Evolutionary conservation across 2,797 vertebrate species (phyloP).

Genomic region (Cuculus canorus): DNA sequence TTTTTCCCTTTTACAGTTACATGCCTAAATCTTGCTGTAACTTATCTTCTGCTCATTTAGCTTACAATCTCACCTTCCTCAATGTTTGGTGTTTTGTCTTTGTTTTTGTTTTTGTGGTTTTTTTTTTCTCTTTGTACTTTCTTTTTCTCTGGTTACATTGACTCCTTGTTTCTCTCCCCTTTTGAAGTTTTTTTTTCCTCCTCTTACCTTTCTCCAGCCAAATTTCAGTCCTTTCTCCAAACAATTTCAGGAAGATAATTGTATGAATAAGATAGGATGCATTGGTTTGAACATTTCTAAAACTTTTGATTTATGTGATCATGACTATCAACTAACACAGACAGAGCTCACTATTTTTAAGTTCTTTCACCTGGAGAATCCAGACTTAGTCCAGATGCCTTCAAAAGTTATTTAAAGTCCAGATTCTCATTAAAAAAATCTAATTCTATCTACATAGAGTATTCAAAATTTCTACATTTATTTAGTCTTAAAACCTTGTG

Average conservation of each 20-base stretch:
- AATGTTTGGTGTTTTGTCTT: not conserved
- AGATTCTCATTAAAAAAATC: not conserved
- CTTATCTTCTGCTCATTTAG: not conserved
- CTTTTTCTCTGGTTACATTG: not conserved
- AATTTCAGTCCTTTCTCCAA: too few relatives aligned
- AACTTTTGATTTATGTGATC: not conserved
- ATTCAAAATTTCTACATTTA: not conserved
- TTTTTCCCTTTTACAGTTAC: not conserved
- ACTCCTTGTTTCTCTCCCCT: rapidly evolving
- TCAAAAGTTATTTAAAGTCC: not conserved
- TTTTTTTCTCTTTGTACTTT: not conserved
- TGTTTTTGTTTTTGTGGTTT: rapidly evolving
- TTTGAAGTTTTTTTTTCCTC: rapidly evolving
- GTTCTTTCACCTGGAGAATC: not conserved
- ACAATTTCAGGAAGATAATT: not conserved
- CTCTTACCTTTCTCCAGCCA: rapidly evolving
- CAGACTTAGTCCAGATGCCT: not conserved
- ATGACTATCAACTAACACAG: not conserved
- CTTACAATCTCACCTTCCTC: not conserved
- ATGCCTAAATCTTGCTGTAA: not conserved
- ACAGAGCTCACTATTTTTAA: not conserved
- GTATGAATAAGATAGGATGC: not conserved
- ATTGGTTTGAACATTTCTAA: not conserved
- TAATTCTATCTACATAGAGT: not conserved
- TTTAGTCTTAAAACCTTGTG: not conserved